A percentile compares a stretch with the other conserved stretches of the same genome.
These are phyloP conservation scores for Bubo blakistoni DNA, from an alignment of 2,113 vertebrate species.

Conservation along the genomic window DNA sequence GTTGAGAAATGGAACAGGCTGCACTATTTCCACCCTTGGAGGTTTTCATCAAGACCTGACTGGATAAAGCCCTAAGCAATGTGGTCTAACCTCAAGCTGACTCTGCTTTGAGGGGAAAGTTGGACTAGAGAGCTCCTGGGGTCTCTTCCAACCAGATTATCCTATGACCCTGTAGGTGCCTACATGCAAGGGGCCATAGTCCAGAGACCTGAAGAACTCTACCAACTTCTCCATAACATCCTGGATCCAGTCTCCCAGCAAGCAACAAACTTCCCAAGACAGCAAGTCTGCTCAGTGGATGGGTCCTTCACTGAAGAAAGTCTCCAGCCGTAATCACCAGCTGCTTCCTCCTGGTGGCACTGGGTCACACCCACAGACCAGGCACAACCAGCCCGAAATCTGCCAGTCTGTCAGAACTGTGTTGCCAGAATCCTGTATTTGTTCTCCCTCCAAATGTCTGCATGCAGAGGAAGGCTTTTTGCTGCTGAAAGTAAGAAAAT, in stretches of 20 bases:
- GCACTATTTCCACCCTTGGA: not conserved
- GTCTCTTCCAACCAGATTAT: not conserved
- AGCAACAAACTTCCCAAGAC: not conserved
- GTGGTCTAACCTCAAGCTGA: not conserved
- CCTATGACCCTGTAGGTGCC: not conserved
- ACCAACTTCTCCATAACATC: not conserved
- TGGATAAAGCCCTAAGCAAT: not conserved
- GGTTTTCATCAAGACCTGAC: not conserved
- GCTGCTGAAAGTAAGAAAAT: not conserved
- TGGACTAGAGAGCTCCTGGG: not conserved
- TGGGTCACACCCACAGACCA: not conserved
- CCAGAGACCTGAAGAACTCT: not conserved
- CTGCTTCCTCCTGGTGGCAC: not conserved
- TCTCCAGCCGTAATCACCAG: not conserved
- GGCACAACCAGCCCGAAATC: not conserved
- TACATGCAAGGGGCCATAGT: not conserved
- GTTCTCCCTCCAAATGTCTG: not conserved
- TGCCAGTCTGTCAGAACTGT: not conserved
- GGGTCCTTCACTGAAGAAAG: not conserved
- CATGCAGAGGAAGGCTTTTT: not conserved
- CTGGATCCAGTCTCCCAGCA: not conserved
- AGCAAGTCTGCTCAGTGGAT: not conserved
- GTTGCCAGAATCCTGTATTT: not conserved
- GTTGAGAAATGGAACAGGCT: not conserved
- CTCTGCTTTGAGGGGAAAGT: not conserved